Percentiles rank a stretch among this genome's conserved stretches.
phyloP scores from a whole-genome alignment of 2,797 vertebrate genomes.

The Todus mexicanus region DNA sequence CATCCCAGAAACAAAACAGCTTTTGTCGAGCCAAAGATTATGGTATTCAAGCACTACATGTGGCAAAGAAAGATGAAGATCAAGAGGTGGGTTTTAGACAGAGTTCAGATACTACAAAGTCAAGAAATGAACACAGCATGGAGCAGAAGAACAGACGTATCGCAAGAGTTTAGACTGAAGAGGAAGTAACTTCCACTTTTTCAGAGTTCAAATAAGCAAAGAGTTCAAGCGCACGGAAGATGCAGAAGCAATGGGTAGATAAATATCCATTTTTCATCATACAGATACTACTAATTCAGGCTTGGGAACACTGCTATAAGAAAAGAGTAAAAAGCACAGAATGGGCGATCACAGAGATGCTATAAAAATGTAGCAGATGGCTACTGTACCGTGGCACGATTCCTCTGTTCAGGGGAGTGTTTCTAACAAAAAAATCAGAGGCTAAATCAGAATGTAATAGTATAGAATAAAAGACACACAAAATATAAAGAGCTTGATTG shows the following conservation, averaged over 20 bases:
- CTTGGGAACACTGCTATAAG: neutral
- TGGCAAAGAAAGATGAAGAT: neutral
- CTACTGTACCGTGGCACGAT: fast-evolving
- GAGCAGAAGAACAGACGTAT: neutral
- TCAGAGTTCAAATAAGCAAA: neutral
- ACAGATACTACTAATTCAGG: neutral
- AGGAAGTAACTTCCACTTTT: no score
- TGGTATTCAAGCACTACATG: neutral
- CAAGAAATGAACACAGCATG: neutral
- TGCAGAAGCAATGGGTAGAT: neutral
- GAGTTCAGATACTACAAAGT: neutral
- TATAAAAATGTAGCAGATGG: neutral
- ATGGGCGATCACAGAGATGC: neutral
- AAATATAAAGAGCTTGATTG: neutral
- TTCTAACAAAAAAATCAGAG: neutral
- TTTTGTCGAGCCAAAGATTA: neutral
- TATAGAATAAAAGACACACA: neutral
- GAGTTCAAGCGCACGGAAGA: neutral
- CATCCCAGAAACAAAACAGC: neutral
- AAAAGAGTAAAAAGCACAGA: neutral
- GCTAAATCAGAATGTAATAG: neutral
- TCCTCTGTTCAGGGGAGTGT: neutral
- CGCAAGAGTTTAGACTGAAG: neutral
- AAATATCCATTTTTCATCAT: neutral
- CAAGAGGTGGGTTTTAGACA: neutral